A percentile compares a stretch with the other conserved stretches of the same genome.
These are phyloP conservation scores for Loriculus beryllinus DNA, from an alignment of 2,797 vertebrate species.

Conservation along the genomic window DNA sequence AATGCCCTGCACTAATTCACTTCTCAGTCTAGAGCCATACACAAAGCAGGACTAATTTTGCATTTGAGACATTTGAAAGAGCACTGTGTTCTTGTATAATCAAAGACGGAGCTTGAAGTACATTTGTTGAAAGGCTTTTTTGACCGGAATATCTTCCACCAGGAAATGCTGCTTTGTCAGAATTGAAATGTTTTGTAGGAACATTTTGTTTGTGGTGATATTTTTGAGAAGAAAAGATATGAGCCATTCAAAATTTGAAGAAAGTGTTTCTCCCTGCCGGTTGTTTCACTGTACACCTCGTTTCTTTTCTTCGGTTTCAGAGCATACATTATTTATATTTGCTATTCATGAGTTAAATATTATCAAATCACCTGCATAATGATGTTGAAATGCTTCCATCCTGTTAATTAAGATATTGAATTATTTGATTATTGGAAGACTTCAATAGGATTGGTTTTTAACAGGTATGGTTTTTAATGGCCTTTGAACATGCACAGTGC, in stretches of 20 bases:
- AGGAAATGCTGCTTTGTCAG: not conserved
- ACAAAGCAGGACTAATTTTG: constrained; percentile 39
- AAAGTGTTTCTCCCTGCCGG: not conserved
- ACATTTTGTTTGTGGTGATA: constrained; percentile 15
- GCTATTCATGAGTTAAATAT: not conserved
- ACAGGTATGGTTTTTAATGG: not conserved
- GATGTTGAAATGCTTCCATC: not conserved
- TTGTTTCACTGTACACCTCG: not conserved
- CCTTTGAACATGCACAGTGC: not conserved
- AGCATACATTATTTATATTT: not conserved
- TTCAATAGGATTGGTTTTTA: not conserved
- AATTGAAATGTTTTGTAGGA: not conserved
- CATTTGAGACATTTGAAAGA: constrained; percentile 58
- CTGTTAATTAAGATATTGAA: not conserved
- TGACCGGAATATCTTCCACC: constrained; percentile 35
- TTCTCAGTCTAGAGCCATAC: not conserved
- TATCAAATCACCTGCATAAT: not conserved
- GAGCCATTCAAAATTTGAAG: not conserved
- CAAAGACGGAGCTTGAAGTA: constrained; percentile 37
- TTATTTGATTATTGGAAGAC: not conserved
- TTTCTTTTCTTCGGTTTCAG: not conserved
- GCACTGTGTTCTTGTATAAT: constrained; percentile 45
- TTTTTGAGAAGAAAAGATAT: not conserved
- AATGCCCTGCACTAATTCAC: constrained; percentile 34
- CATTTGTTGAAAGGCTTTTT: constrained; percentile 39